Percentiles rank a stretch among this genome's conserved stretches.
These are phyloP conservation scores for Drosophila kurseongensis DNA, from an alignment of 1,140 invertebrate genomes.

Conservation along the genomic window DNA sequence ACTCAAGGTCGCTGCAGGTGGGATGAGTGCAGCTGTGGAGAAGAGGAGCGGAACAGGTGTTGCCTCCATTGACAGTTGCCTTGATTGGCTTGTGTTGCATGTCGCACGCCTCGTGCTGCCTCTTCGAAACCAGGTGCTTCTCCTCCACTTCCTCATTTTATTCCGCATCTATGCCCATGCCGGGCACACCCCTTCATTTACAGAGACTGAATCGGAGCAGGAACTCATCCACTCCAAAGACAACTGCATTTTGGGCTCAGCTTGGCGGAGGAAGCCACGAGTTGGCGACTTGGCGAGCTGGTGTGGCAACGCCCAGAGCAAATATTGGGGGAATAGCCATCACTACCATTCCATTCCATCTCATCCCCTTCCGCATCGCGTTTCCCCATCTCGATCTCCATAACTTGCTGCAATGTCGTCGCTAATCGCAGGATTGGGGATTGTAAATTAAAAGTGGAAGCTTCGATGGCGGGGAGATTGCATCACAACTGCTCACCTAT, in stretches of 20 bases:
- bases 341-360: neutral
- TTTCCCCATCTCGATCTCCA: conserved; percentile 34
- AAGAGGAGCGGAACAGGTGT: conserved; percentile 56
- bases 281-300: conserved; percentile 39
- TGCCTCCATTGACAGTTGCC: conserved; percentile 71
- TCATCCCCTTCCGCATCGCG: conserved; percentile 21
- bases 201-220: conserved; percentile 15
- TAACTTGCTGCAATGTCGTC: conserved; percentile 58
- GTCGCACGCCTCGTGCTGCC: conserved; percentile 53
- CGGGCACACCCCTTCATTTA: conserved; percentile 56
- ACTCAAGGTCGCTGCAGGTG: conserved; percentile 58
- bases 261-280: conserved; percentile 31
- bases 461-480: conserved; percentile 46
- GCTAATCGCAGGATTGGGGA: conserved; percentile 61
- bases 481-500: conserved; percentile 59
- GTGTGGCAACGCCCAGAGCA: conserved; percentile 67
- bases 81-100: conserved; percentile 75
- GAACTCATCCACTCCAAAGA: conserved; percentile 42
- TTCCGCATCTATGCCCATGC: conserved; percentile 13
- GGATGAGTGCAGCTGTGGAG: conserved; percentile 5
- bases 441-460: conserved; percentile 56
- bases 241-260: conserved; percentile 63
- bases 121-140: conserved; percentile 7
- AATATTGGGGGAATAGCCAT: conserved; percentile 40
- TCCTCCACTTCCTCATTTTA: conserved; percentile 16